phyloP scores from a whole-genome alignment of 1,140 invertebrate genomes.

The Trachymyrmex cornetzi region DNA sequence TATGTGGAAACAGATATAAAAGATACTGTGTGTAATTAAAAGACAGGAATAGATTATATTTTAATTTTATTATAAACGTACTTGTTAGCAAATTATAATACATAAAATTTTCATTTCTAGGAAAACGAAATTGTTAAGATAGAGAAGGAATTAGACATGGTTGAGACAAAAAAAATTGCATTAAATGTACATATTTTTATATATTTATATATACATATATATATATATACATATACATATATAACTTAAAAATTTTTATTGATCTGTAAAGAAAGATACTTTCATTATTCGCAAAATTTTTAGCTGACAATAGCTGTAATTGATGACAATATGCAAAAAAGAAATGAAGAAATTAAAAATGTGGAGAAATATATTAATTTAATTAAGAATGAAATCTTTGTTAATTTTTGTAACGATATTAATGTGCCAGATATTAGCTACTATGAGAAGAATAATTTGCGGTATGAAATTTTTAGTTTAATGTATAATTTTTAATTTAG shows the following conservation, averaged over 20 bases:
- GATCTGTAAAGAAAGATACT: conserved; percentile 37
- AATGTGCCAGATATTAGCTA: conserved; percentile 97
- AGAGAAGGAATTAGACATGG: conserved; percentile 81
- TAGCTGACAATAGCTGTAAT: conserved; percentile 80
- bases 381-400: conserved; percentile 97
- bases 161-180: background rate
- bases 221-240: background rate
- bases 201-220: background rate
- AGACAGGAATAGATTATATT: conserved; percentile 59
- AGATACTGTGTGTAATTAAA: conserved; percentile 88
- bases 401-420: conserved; percentile 95
- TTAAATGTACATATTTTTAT: conserved; percentile 38
- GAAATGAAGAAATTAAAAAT: conserved; percentile 93
- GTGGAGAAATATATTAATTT: conserved; percentile 96
- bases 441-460: conserved; percentile 97
- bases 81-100: conserved; percentile 18
- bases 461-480: conserved; percentile 71
- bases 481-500: background rate
- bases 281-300: conserved; percentile 14
- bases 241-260: conserved; percentile 1
- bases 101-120: conserved; percentile 81
- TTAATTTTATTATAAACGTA: background rate
- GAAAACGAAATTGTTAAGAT: conserved; percentile 91
- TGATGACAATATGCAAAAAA: conserved; percentile 89
- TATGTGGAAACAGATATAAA: conserved; percentile 96